These are phyloP conservation scores for Dryomyza anilis DNA, from an alignment of 2,888 invertebrate species.

Conservation along the genomic window DNA sequence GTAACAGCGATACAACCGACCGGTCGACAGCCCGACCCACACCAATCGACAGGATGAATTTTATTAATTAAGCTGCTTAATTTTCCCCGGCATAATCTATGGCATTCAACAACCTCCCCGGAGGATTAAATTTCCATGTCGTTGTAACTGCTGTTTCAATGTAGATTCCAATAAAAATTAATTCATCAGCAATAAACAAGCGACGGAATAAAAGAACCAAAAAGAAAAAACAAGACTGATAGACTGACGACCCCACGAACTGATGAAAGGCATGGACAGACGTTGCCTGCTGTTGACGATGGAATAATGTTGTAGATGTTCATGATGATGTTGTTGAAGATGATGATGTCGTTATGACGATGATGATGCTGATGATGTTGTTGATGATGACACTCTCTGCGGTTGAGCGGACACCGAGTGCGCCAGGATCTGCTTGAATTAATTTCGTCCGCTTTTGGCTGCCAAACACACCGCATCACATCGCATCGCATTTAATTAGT, in stretches of 20 bases:
- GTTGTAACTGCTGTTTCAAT: not conserved
- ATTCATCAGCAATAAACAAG: slow-evolving; percentile 20
- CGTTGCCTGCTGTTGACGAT: not conserved
- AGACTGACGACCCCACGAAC: slow-evolving; percentile 25
- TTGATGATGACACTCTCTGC: not conserved
- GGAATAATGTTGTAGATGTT: not conserved
- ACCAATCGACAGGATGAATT: not conserved
- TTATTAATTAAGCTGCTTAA: slow-evolving; percentile 11
- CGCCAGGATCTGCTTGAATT: slow-evolving; percentile 15
- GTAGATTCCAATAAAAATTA: slow-evolving; percentile 22
- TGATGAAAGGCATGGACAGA: not conserved
- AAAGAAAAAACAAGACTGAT: slow-evolving; percentile 1
- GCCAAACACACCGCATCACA: slow-evolving; percentile 7
- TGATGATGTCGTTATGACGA: not conserved
- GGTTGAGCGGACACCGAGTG: not conserved
- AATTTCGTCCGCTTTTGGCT: slow-evolving; percentile 15
- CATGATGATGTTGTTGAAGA: not conserved
- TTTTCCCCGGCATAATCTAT: slow-evolving; percentile 1
- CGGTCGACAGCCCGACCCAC: no score
- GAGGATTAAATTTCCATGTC: not conserved
- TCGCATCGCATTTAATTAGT: slow-evolving; percentile 22
- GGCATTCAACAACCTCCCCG: slow-evolving; percentile 1
- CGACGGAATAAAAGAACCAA: not conserved
- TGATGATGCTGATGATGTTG: not conserved
- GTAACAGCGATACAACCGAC: no score